Base-by-base conservation (phyloP, 1,140 invertebrate species). In the Arion vulgaris region DNA sequence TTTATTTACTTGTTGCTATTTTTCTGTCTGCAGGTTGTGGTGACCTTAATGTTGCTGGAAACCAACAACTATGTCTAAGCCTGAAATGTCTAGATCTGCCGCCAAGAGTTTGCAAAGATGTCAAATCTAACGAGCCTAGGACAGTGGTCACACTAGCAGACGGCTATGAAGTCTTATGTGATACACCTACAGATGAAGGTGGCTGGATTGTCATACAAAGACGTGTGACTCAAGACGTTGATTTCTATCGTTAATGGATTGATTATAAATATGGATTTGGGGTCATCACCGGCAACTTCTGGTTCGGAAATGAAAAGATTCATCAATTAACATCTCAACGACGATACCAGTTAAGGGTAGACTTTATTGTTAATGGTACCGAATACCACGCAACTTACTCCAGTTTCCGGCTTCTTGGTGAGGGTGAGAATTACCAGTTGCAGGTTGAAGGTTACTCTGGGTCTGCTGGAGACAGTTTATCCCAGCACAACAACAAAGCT, bases 191-290 rank as follows among this genome's bases (percentile, higher is more conserved):
- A 32, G 49, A 57, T 28, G 49, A n/a, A 9, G 51, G 51, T 2
- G 75, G 51, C 34, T 77, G 75, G 75, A 57, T 62, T 15, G 32
- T 76, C 0, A 93, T 98, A 17, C 96, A 97, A 87, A 94, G 95
- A 23, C 94, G 97, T 15, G 94, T 93, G 84, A 95, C 97, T 87
- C 96, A 96, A 13, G 94, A 85, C 0, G 87, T 90, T 17, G 97
- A 96, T 90, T 98, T 98, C 93, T 97, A 97, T 90, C 93, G 96
- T 9, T 96, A 97, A 89, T 98, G 97, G 97, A 94, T 95, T 23
- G 96, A 97, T 88, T 98, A 98, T 90, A 97, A 97, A 91, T 96
- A 97, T 86, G 97, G 97, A 13, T 98, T 98, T 90, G 97, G 97
- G 1, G 96, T 97, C 91, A 95, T 96, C 84, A 94, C 93, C 7